Evolutionary conservation across 2,113 vertebrate genomes (phyloP).

Genomic region (Dryoscopus gambensis): DNA sequence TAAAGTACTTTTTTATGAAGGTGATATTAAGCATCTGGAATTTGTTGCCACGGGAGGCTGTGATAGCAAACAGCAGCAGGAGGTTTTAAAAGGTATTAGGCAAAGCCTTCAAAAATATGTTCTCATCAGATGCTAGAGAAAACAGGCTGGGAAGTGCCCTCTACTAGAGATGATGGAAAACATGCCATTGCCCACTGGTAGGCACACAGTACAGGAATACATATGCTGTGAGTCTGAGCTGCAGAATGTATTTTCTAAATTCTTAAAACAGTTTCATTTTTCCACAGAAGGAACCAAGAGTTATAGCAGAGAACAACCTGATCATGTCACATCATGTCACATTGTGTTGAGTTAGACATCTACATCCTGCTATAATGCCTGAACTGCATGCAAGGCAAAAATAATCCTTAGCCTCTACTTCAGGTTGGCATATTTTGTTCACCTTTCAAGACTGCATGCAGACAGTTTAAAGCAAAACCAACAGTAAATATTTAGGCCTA

Average conservation of each 20-base stretch:
- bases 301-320: neutral
- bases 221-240: accelerated
- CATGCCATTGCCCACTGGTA: neutral
- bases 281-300: neutral
- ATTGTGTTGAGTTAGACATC: neutral
- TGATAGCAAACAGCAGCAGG: neutral
- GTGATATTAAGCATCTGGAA: neutral
- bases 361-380: neutral
- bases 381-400: neutral
- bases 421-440: neutral
- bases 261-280: neutral
- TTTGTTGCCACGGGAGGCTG: neutral
- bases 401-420: neutral
- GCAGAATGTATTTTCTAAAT: neutral
- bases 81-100: neutral
- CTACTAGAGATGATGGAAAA: neutral
- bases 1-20: neutral
- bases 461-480: neutral
- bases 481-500: neutral
- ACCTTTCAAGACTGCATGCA: neutral
- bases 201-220: neutral
- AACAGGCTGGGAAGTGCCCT: neutral
- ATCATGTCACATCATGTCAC: neutral
- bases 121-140: neutral
- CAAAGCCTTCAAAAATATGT: neutral